Evolutionary conservation across 2,113 vertebrate genomes (phyloP), one percentile per base, ranked within the genome.

Genomic region (Phrynosoma platyrhinos): DNA sequence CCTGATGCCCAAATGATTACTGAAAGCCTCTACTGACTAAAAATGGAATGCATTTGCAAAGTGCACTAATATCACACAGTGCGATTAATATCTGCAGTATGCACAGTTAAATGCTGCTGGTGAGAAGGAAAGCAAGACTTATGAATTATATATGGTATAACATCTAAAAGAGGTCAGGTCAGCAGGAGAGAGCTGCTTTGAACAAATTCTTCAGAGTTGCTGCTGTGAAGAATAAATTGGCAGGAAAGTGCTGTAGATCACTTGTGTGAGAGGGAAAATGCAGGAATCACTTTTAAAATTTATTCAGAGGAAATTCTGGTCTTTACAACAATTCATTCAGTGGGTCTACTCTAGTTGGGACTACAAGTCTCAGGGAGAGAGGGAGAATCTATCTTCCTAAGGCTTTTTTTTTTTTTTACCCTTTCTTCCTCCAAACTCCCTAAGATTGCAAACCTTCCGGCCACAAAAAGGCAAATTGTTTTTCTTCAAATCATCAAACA

Each of bases 121-220:
- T 30, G 79, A 93, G 79, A 14, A 89, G 80, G 86, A 89, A 55
- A 18, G 0, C 47, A 40, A 5, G 47, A 36, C 64, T 80, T 81
- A 88, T 92, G n/a, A 92, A 84, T 89, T 89, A 76, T n/a, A 85
- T 91, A 42, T 84, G 86, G 68, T 52, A 84, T 83, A 62, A 36
- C 72, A 83, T 77, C 79, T 62, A 83, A 77, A 84, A 85, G 52
- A 77, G 88, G 71, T 91, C 64, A 86, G 89, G 21, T 20, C 91
- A 93, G 79, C 52, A 84, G 83, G 53, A 88, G 83, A 90, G 14
- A 88, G 27, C 55, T 72, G 80, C 79, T 86, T 2, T 6, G 25
- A 89, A 92, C 80, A 83, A 30, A 88, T 13, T n/a, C 47, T 86
- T 53, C 72, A 71, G 79, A 77, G 66, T 81, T 30, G 69, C 62